Conservation (phyloP, 2,113 vertebrate species). For the Zosterops lateralis region DNA sequence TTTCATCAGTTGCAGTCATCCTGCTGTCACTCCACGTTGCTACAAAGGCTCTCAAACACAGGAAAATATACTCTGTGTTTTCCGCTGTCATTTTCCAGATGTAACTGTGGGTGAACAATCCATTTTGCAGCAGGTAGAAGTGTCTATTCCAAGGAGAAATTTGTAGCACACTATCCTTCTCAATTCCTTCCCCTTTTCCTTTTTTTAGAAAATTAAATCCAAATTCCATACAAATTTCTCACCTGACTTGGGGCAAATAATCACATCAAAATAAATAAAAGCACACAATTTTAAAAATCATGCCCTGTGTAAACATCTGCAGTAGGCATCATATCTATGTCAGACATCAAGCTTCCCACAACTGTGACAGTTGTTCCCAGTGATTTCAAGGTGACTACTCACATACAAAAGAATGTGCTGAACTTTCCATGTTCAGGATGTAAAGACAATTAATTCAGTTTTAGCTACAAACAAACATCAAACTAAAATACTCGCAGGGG, state of each 20-base stretch:
- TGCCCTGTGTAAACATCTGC: neutral
- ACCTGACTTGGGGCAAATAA: neutral
- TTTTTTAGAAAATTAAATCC: neutral
- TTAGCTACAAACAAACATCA: neutral
- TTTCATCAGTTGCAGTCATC: neutral
- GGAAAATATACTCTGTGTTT: neutral
- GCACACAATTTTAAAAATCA: neutral
- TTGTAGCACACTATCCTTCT: neutral
- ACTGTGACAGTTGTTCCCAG: neutral
- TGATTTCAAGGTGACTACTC: neutral
- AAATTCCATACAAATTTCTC: neutral
- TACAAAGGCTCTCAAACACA: neutral
- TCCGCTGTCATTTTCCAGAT: neutral
- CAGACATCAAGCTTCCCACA: neutral
- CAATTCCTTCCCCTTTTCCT: neutral
- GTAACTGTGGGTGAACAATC: neutral
- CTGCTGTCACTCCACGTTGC: neutral
- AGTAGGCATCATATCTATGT: neutral
- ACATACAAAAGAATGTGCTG: neutral
- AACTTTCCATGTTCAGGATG: accelerated
- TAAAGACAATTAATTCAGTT: neutral
- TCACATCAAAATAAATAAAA: neutral
- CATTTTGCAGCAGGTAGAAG: neutral
- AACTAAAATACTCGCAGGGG: neutral
- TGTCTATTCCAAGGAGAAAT: neutral